These are phyloP conservation scores for Lordiphosa andalusiaca DNA, from an alignment of 2,888 invertebrate species.

Conservation along the genomic window DNA sequence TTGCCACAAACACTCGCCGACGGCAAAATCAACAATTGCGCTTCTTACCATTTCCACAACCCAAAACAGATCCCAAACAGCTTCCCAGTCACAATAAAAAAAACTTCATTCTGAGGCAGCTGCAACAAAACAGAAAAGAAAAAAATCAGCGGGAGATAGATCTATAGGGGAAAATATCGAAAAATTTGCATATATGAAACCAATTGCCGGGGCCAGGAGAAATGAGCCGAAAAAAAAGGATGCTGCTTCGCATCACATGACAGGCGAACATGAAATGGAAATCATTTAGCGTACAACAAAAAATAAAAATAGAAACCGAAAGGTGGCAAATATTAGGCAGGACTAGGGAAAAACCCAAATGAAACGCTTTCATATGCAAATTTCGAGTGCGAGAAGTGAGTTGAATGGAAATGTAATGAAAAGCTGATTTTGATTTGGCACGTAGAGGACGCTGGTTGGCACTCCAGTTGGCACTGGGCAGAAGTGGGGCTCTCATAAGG, in stretches of 20 bases:
- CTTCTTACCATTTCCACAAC: too few relatives aligned
- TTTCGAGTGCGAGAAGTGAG: constrained; percentile 39
- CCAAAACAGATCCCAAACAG: constrained; percentile 13
- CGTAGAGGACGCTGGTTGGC: constrained; percentile 40
- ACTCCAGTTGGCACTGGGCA: neutral
- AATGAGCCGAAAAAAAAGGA: constrained; percentile 10
- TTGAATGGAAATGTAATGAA: constrained; percentile 24
- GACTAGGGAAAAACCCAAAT: constrained; percentile 35
- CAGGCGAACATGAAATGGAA: constrained; percentile 54
- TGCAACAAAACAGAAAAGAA: constrained; percentile 41
- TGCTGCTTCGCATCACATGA: constrained; percentile 55
- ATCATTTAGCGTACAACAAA: constrained; percentile 61
- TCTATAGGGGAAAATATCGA: constrained; percentile 14
- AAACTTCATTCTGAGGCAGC: constrained; percentile 41
- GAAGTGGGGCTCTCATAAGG: constrained; percentile 51
- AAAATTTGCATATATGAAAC: constrained; percentile 72
- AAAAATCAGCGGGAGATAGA: constrained; percentile 31
- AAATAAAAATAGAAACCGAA: constrained; percentile 20
- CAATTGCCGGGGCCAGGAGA: constrained; percentile 50
- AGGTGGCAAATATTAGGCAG: constrained; percentile 68
- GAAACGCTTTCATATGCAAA: constrained; percentile 74
- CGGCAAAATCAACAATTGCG: too few relatives aligned
- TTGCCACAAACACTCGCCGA: too few relatives aligned
- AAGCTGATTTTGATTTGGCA: constrained; percentile 73
- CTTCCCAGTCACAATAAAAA: constrained; percentile 38